Percentiles rank a stretch among this genome's conserved stretches.
Evolutionary conservation across 1,140 invertebrate species (phyloP).

Genomic region (Drosophila nasuta): DNA sequence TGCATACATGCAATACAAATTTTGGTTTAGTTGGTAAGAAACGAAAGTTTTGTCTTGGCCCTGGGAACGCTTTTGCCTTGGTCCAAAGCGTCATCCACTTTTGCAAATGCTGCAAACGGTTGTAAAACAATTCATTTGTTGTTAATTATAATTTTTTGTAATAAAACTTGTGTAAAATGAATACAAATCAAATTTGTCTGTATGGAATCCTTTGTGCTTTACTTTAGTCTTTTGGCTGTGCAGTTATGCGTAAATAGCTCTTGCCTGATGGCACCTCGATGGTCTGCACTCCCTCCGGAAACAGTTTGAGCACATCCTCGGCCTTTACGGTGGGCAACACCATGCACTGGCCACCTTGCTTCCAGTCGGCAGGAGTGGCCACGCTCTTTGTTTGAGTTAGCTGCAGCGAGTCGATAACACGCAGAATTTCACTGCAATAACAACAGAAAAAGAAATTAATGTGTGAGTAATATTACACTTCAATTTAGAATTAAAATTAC

Average conservation of each 20-base stretch:
- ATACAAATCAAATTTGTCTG: conserved; percentile 31
- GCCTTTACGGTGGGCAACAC: conserved; percentile 91
- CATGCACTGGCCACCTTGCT: conserved; percentile 93
- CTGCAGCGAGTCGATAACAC: conserved; percentile 96
- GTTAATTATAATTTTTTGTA: conserved; percentile 66
- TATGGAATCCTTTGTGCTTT: neutral
- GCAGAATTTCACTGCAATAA: conserved; percentile 94
- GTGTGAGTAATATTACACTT: too few relatives aligned
- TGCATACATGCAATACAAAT: conserved; percentile 19
- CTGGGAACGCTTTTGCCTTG: conserved; percentile 41
- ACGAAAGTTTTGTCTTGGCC: conserved; percentile 41
- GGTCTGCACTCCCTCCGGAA: conserved; percentile 89
- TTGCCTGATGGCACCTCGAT: conserved; percentile 92
- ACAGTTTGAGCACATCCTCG: conserved; percentile 89
- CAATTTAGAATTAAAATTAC: too few relatives aligned
- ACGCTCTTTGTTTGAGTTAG: conserved; percentile 93
- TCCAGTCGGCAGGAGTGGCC: conserved; percentile 98
- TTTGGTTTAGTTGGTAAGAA: conserved; percentile 64
- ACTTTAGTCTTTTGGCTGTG: conserved; percentile 56
- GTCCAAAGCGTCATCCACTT: conserved; percentile 20
- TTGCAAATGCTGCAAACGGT: conserved; percentile 48
- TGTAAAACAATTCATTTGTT: conserved; percentile 70
- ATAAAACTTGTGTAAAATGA: conserved; percentile 62
- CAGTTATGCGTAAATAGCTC: conserved; percentile 90
- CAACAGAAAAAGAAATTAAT: conserved; percentile 16